Base-by-base conservation (phyloP, 2,888 invertebrate species). In the Choreutis nemorana region DNA sequence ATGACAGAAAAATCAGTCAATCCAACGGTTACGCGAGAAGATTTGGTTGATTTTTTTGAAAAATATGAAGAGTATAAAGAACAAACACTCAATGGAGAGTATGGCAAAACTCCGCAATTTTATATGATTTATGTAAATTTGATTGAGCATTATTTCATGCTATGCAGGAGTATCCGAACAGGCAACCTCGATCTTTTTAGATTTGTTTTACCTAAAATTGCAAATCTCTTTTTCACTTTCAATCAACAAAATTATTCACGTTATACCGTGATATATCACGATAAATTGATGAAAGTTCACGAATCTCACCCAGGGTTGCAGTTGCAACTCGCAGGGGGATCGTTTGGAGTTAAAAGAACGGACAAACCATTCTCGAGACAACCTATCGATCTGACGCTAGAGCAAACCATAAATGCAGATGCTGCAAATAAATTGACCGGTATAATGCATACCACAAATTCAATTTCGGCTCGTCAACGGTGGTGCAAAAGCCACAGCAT, bases 361-460 rank as follows among this genome's bases (percentile, higher is more conserved):
- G 28, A 21, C 13, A 40, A 39, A 18, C 26, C 37, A 7, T 46
- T 45, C 30, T 42, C 43, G n/a, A 41, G 30, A 28, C 36, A 37
- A 35, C 42, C 42, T 2, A 37, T 46, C 33, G 46, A 48, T 15
- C 28, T 45, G 2, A 28, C 29, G 1, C 12, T 55, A 7, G 55
- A 55, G 26, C 52, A 55, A 34, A 57, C 55, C 2, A 50, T 56
- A 3, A 58, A 55, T 35, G 53, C 50, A 27, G 54, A 59, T 35
- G 51, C 55, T 29, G 50, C 40, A 8, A 41, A 36, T 16, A 45
- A 34, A 36, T 34, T 52, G 4, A 46, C 48, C 18, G 55, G 53
- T 30, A 30, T 53, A 23, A 37, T 34, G 14, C 34, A 40, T 8
- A 33, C 37, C 15, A 41, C 40, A 2, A 35, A 42, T 33, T 40